Percentiles rank a stretch among this genome's conserved stretches.
Evolutionary conservation across 2,113 vertebrate species (phyloP).

Genomic region (Serilophus lunatus): DNA sequence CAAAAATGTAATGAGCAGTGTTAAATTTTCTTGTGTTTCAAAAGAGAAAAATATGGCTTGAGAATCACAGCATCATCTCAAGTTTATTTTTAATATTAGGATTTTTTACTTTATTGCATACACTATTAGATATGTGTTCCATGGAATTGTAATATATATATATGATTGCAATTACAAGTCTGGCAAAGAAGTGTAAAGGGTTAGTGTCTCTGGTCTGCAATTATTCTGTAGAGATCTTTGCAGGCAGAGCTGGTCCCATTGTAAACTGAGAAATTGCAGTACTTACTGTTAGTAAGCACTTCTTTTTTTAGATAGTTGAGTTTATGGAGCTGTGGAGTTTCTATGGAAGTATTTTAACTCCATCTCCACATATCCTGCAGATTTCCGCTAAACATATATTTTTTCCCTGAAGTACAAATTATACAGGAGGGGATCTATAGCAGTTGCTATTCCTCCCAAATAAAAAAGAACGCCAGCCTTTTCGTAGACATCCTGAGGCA

Average conservation of each 20-base stretch:
- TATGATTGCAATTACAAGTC: background rate
- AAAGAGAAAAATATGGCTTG: background rate
- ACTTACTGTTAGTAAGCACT: background rate
- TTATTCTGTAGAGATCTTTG: background rate
- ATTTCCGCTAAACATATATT: background rate
- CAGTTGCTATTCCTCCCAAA: background rate
- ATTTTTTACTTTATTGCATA: background rate
- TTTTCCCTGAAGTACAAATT: background rate
- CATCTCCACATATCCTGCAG: background rate
- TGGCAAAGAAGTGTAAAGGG: background rate
- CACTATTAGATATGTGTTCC: background rate
- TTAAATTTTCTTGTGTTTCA: background rate
- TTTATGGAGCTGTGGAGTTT: background rate
- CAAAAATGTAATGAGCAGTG: background rate
- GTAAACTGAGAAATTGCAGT: background rate
- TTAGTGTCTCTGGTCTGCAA: slow-evolving; percentile 12
- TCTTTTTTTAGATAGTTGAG: background rate
- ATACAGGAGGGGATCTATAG: background rate
- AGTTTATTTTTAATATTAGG: background rate
- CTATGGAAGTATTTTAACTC: background rate
- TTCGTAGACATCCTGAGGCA: background rate
- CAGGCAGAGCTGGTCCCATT: background rate
- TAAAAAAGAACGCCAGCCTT: background rate
- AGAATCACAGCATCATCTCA: background rate
- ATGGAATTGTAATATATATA: background rate